Base-by-base conservation (phyloP, 2,797 vertebrate genomes). In the Myotis vivesi region DNA sequence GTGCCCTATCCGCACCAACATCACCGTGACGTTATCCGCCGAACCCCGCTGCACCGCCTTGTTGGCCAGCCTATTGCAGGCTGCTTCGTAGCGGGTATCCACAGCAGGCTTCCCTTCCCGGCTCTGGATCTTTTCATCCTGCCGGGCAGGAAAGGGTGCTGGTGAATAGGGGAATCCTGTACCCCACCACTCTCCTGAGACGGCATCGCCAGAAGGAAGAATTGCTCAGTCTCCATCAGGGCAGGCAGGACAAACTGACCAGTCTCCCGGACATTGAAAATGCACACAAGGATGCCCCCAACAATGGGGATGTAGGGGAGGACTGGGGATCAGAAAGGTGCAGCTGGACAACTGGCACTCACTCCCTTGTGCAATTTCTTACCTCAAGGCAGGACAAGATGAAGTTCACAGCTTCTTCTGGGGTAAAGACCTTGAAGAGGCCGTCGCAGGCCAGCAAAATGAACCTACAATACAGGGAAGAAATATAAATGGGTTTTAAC, bases 371-470 rank as follows among this genome's bases (percentile, higher is more conserved):
- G 0, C 33, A 5, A 13, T 15, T 17, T 30, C 98, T 96, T 92
- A 99, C 99, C 99, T 99, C 99, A 17, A 99, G 97, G 94, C 99
- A 97, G 95, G 96, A 96, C 75, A 99, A 96, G 88, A 99, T 98
- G 83, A 99, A 99, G 95, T 98, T 99, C 93, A 99, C 99, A 16
- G 99, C 99, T 98, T 99, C 99, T 66, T 99, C 99, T 51, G 99
- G 98, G 53, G 99, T 99, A 85, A 99, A 99, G 11, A 99, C 99
- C 98, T 99, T 99, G 93, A 99, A 99, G 87, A 99, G 98, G 76
- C 99, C 99, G 68, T 99, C 99, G 94, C 99, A 99, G 0, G 99
- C 99, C 97, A 99, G 98, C 94, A 99, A 97, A 97, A 99, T 98
- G 97, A 99, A 99, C 98, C 99, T 99, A 22, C 3, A 7, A 0